phyloP scores from a whole-genome alignment of 2,888 invertebrate species.

The Noctua janthe region DNA sequence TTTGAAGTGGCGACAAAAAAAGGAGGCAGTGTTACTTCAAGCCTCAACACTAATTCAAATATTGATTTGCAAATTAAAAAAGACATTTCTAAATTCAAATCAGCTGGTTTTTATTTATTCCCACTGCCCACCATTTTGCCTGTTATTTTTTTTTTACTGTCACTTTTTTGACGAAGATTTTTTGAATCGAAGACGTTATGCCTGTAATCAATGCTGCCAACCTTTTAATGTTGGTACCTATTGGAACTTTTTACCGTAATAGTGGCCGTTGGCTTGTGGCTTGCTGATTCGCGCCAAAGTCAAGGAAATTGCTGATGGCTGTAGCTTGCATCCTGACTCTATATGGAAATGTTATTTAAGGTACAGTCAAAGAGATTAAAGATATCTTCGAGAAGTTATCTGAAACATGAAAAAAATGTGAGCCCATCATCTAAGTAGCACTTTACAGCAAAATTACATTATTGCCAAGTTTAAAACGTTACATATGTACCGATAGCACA shows the following conservation, averaged over 20 bases:
- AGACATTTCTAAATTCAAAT: constrained; percentile 5
- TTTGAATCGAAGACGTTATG: constrained; percentile 48
- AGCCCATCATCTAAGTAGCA: neutral
- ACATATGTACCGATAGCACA: neutral
- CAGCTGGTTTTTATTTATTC: constrained; percentile 28
- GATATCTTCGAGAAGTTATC: neutral
- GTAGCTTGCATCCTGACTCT: neutral
- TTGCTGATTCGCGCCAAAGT: constrained; percentile 15
- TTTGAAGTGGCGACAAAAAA: constrained; percentile 55
- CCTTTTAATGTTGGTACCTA: constrained; percentile 45
- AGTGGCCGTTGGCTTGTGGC: constrained; percentile 37
- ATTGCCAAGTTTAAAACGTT: neutral
- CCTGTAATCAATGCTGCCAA: constrained; percentile 7
- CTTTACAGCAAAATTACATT: neutral
- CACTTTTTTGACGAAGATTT: neutral
- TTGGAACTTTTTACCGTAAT: constrained; percentile 45
- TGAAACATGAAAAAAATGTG: neutral
- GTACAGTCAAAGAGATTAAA: neutral
- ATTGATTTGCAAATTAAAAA: constrained; percentile 40
- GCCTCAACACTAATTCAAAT: constrained; percentile 32
- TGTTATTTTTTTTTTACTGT: constrained; percentile 3
- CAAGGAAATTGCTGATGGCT: neutral
- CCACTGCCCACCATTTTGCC: neutral
- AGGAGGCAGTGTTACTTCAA: constrained; percentile 32
- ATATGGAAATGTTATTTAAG: neutral